Percentiles rank a stretch among this genome's conserved stretches.
Conservation (phyloP, 2,888 invertebrate species). For the Gari tellinella region DNA sequence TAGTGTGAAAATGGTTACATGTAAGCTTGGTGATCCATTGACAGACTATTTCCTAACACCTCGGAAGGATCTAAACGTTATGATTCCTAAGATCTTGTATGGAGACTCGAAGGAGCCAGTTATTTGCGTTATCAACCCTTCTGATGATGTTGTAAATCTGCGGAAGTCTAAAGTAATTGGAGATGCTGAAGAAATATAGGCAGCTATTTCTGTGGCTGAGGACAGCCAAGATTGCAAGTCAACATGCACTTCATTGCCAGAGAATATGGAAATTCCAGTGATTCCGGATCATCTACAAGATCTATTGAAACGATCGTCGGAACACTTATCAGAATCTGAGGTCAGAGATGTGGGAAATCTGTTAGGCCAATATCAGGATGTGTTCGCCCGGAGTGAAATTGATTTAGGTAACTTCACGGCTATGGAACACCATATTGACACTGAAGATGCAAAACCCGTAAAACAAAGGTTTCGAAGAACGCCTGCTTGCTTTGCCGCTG, state of each 20-base stretch:
- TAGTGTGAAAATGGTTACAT: slow-evolving; percentile 1
- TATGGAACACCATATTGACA: slow-evolving; percentile 22
- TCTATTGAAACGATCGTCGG: slow-evolving; percentile 8
- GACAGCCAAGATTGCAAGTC: no score
- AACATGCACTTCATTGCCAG: background rate
- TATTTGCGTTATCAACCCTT: slow-evolving; percentile 13
- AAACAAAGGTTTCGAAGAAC: slow-evolving; percentile 41
- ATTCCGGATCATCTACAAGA: slow-evolving; percentile 32
- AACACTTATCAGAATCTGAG: slow-evolving; percentile 3
- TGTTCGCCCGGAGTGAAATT: slow-evolving; percentile 25
- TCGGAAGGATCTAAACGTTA: background rate
- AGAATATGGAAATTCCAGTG: background rate
- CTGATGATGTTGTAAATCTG: slow-evolving; percentile 1
- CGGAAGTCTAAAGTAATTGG: background rate
- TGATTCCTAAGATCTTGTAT: slow-evolving; percentile 15
- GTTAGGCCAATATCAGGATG: slow-evolving; percentile 17
- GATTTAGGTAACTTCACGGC: no score
- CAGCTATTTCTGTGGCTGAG: no score
- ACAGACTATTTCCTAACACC: slow-evolving; percentile 2
- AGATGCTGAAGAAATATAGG: background rate
- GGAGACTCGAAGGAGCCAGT: background rate
- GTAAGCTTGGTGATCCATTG: background rate
- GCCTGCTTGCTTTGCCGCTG: slow-evolving; percentile 40
- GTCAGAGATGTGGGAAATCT: background rate
- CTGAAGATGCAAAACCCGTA: slow-evolving; percentile 31